Conservation (phyloP, 2,797 vertebrate genomes). For the Rhadinocentrus ornatus region DNA sequence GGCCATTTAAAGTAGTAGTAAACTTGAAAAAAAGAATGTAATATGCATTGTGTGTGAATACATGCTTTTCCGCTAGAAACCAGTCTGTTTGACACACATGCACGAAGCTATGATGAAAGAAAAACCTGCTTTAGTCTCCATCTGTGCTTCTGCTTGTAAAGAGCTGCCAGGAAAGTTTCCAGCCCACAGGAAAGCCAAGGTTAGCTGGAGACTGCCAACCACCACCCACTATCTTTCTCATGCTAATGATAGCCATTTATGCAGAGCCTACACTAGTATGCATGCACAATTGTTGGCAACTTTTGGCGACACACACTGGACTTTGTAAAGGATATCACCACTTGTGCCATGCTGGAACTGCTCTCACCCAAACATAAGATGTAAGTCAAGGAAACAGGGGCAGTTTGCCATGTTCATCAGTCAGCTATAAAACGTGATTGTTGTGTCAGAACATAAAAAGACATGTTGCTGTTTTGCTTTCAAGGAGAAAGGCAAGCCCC, state of each 20-base stretch:
- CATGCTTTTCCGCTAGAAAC: background rate
- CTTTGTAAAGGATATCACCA: background rate
- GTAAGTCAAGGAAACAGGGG: constrained; percentile 28
- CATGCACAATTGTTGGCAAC: constrained; percentile 26
- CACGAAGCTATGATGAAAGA: constrained; percentile 87
- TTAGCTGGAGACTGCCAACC: constrained; percentile 59
- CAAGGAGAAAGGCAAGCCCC: background rate
- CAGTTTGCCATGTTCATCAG: constrained; percentile 6
- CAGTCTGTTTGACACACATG: background rate
- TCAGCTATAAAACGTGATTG: background rate
- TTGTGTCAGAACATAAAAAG: background rate
- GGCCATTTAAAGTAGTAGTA: background rate
- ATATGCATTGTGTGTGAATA: background rate
- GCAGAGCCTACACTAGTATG: constrained; percentile 25
- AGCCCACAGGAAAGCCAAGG: constrained; percentile 88
- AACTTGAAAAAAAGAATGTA: background rate
- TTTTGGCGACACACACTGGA: constrained; percentile 7
- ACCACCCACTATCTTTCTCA: constrained; percentile 38
- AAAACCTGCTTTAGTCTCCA: constrained; percentile 89
- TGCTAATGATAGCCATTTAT: constrained; percentile 46
- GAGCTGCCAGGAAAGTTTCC: constrained; percentile 89
- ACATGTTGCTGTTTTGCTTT: background rate
- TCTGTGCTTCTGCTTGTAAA: constrained; percentile 87
- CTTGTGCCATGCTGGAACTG: background rate
- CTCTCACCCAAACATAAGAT: constrained; percentile 35